phyloP scores from a whole-genome alignment of 2,113 vertebrate genomes.

The Erpornis zantholeuca region DNA sequence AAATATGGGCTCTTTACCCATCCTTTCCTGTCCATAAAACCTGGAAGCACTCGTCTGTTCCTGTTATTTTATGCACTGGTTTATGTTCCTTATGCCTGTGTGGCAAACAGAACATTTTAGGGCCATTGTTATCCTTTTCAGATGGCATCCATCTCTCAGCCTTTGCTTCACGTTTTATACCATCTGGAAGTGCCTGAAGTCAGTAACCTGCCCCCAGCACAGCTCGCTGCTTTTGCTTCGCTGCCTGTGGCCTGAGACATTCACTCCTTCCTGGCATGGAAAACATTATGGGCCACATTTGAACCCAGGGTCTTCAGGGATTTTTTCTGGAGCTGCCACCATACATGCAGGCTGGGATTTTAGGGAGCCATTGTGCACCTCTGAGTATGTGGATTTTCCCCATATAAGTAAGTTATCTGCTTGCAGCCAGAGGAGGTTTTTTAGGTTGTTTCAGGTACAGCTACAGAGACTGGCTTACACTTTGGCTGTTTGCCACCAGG shows the following conservation, averaged over 20 bases:
- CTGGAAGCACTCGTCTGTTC: neutral
- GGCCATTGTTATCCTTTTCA: neutral
- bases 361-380: neutral
- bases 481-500: neutral
- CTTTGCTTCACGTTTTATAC: neutral
- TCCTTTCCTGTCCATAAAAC: neutral
- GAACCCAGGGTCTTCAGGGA: neutral
- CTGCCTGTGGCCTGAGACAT: neutral
- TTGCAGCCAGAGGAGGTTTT: neutral
- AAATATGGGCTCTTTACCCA: neutral
- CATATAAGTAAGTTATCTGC: neutral
- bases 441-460: neutral
- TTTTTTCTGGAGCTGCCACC: neutral
- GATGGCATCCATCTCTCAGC: neutral
- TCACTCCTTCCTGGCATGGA: accelerated
- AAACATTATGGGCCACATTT: neutral
- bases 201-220: neutral
- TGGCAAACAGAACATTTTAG: neutral
- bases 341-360: neutral
- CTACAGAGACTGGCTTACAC: neutral
- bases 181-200: neutral
- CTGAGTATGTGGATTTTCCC: neutral
- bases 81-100: neutral
- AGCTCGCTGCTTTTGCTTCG: neutral
- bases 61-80: neutral